Evolutionary conservation across 2,888 invertebrate species (phyloP), one percentile per base, ranked within the genome.

Genomic region (Aspidiotus destructor): DNA sequence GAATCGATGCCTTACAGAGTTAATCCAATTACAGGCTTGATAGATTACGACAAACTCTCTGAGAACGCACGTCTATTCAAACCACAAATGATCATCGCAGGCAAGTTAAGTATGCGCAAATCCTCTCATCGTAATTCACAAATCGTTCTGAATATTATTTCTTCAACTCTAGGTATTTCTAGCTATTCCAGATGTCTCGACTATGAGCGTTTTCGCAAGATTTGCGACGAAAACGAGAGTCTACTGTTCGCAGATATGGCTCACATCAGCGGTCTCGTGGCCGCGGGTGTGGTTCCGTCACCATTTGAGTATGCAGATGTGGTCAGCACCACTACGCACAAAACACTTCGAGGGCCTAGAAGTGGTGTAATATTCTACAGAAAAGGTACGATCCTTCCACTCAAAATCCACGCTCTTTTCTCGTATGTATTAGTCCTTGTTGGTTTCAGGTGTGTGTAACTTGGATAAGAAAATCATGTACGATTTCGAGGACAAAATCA

Each of bases 1-100:
- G 95, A 98, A 80, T 94, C 95, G 70, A 91, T 97, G 89, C 95
- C 97, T 0, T 98, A 98, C 77, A 94, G 93, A 79, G 83, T 85
- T 17, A 79, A 94, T 76, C 84, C 87, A 1, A 79, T 79, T 70
- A 89, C 88, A 40, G 96, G 95, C 40, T 77, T 91, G 1, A 94
- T 98, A 72, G 94, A 98, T 79, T 97, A 97, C 76, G 92, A 95
- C 72, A 84, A 85, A 75, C 79, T 97, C 61, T 86, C 86, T 1
- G 85, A 86, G 73, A 87, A 84, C n/a, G 92, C 97, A 0, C 83
- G 81, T 73, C 79, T 94, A 1, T 97, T 96, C 80, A 88, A 91
- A 72, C 98, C 97, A 0, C 86, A 87, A 74, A 78, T 97, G 40
- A 94, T 98, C 72, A 87, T 98, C 73, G 97, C 97, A 53, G 97